Evolutionary conservation across 1,140 invertebrate genomes (phyloP).

Genomic region (Ditylenchus dipsaci): DNA sequence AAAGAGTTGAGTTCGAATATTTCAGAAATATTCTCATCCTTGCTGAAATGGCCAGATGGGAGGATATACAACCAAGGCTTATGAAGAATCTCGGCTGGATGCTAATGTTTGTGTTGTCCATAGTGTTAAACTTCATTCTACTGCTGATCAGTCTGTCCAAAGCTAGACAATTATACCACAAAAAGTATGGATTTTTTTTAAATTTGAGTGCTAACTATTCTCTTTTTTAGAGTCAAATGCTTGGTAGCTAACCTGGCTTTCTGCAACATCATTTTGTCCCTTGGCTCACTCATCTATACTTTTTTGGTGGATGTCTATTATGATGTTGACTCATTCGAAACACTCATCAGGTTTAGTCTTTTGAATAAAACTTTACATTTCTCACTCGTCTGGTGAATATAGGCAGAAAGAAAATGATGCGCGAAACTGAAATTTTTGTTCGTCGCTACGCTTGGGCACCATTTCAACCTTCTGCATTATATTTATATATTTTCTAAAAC

Average conservation of each 20-base stretch:
- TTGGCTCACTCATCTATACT: constrained; percentile 33
- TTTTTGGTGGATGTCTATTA: constrained; percentile 43
- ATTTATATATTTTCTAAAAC: no score
- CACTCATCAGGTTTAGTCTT: constrained; percentile 10
- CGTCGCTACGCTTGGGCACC: no score
- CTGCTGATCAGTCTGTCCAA: constrained; percentile 23
- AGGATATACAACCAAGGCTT: constrained; percentile 15
- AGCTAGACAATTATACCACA: not conserved
- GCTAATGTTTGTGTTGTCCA: constrained; percentile 14
- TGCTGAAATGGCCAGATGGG: constrained; percentile 17
- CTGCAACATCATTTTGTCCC: constrained; percentile 32
- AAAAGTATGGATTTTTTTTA: constrained; percentile 16
- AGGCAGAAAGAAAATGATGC: no score
- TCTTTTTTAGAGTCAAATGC: constrained; percentile 34
- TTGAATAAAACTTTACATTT: no score
- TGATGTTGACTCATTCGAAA: constrained; percentile 40
- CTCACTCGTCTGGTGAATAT: no score
- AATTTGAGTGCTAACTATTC: constrained; percentile 2
- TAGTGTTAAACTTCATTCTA: constrained; percentile 23
- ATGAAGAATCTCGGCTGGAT: constrained; percentile 10
- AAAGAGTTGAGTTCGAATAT: not conserved
- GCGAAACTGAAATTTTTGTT: no score
- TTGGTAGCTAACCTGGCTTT: constrained; percentile 32
- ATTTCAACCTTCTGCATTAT: no score
- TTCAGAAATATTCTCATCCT: constrained; percentile 26